Percentiles rank a stretch among this genome's conserved stretches.
These are phyloP conservation scores for Perodicticus potto DNA, from an alignment of 2,797 vertebrate genomes.

Conservation along the genomic window DNA sequence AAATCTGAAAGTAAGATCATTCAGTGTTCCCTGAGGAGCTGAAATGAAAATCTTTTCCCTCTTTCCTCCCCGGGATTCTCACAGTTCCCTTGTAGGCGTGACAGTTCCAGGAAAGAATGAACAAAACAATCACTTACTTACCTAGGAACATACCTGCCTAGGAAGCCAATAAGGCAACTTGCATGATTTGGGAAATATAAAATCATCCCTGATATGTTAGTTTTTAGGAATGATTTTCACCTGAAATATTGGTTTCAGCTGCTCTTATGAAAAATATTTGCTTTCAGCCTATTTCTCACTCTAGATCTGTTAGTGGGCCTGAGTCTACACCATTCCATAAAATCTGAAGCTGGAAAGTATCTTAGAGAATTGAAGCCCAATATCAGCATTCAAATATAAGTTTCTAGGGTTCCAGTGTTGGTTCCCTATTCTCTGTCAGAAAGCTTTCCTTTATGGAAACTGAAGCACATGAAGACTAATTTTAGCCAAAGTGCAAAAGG, in stretches of 20 bases:
- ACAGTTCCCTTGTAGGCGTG: neutral
- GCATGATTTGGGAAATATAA: constrained; percentile 12
- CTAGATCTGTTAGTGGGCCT: neutral
- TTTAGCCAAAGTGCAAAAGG: constrained; percentile 38
- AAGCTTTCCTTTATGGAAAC: neutral
- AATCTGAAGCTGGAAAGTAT: constrained; percentile 10
- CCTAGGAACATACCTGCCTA: neutral
- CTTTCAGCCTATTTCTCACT: constrained; percentile 12
- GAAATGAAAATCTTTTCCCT: neutral
- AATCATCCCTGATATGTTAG: neutral
- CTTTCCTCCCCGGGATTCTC: neutral
- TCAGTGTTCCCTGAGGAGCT: neutral
- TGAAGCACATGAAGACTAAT: neutral
- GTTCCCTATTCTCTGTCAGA: neutral
- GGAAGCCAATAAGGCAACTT: neutral
- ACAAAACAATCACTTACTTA: neutral
- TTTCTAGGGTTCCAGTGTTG: neutral
- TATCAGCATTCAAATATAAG: neutral
- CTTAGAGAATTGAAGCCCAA: constrained; percentile 40
- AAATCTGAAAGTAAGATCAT: neutral
- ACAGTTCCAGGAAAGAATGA: constrained; percentile 9
- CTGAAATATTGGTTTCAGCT: constrained; percentile 51
- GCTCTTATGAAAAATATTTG: neutral
- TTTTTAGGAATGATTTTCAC: constrained; percentile 29
- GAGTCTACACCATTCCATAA: neutral